phyloP scores from a whole-genome alignment of 2,113 vertebrate genomes.

The Corydoras maculifer region DNA sequence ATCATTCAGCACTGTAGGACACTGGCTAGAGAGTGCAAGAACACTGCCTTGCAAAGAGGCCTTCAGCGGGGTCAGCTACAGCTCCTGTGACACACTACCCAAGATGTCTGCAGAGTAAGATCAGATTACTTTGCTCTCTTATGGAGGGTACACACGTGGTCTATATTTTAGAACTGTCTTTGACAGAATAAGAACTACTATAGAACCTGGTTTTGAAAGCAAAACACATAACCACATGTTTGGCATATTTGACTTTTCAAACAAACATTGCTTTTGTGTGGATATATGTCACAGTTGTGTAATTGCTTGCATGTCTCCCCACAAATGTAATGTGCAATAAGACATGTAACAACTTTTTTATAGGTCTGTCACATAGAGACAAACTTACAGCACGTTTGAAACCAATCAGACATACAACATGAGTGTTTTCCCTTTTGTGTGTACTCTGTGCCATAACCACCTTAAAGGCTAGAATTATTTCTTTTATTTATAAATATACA shows the following conservation, averaged over 20 bases:
- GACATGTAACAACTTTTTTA: no score
- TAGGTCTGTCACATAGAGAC: constrained; percentile 10
- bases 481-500: constrained; percentile 47
- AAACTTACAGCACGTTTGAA: constrained; percentile 15
- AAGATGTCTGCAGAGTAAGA: constrained; percentile 96
- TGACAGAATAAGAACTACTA: no score
- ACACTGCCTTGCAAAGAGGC: constrained; percentile 89
- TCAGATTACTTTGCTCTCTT: background rate
- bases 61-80: constrained; percentile 91
- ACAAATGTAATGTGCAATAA: no score
- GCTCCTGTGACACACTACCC: constrained; percentile 91
- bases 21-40: constrained; percentile 90
- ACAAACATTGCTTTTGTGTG: constrained; percentile 2
- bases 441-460: background rate
- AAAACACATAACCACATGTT: constrained; percentile 1
- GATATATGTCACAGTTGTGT: no score
- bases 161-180: background rate
- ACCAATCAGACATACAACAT: constrained; percentile 6
- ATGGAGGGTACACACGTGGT: background rate
- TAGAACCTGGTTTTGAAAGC: background rate
- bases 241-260: constrained; percentile 1
- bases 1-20: constrained; percentile 72
- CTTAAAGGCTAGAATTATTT: constrained; percentile 9
- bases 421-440: constrained; percentile 24
- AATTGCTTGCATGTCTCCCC: no score